These are phyloP conservation scores for Takifugu ocellatus DNA, from an alignment of 2,797 vertebrate species.

Conservation along the genomic window DNA sequence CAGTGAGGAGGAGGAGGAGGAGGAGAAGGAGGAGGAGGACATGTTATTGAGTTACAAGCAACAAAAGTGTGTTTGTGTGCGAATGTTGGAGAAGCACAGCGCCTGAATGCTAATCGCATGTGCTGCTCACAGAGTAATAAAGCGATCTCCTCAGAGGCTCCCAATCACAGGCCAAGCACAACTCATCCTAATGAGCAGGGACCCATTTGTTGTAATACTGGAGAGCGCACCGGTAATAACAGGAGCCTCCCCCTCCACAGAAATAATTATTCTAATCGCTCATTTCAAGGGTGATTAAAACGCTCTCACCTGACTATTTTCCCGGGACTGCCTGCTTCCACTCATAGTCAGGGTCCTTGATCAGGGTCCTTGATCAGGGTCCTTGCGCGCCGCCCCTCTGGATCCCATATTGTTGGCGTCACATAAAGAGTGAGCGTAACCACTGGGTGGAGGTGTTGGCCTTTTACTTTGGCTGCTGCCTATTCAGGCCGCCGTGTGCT, in stretches of 20 bases:
- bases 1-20: no score
- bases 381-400: conserved; percentile 37
- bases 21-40: no score
- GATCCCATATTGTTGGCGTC: conserved; percentile 13
- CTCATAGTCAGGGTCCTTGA: conserved; percentile 58
- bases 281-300: conserved; percentile 75
- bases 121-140: conserved; percentile 62
- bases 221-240: conserved; percentile 71
- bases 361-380: conserved; percentile 62
- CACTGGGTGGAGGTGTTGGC: background rate
- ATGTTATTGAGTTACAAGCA: no score
- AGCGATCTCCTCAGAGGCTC: conserved; percentile 48
- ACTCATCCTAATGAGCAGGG: conserved; percentile 67
- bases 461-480: no score
- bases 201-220: conserved; percentile 74
- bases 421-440: conserved; percentile 14
- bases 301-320: conserved; percentile 55
- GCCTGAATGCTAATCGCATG: conserved; percentile 71
- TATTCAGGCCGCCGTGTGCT: no score
- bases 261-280: conserved; percentile 79
- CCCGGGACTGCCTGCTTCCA: conserved; percentile 38
- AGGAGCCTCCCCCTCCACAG: conserved; percentile 65
- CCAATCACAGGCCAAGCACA: conserved; percentile 67
- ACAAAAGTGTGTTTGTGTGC: conserved; percentile 46
- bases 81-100: conserved; percentile 53